Percentiles rank a stretch among this genome's conserved stretches.
phyloP scores from a whole-genome alignment of 2,888 invertebrate species.

The Ormia ochracea region DNA sequence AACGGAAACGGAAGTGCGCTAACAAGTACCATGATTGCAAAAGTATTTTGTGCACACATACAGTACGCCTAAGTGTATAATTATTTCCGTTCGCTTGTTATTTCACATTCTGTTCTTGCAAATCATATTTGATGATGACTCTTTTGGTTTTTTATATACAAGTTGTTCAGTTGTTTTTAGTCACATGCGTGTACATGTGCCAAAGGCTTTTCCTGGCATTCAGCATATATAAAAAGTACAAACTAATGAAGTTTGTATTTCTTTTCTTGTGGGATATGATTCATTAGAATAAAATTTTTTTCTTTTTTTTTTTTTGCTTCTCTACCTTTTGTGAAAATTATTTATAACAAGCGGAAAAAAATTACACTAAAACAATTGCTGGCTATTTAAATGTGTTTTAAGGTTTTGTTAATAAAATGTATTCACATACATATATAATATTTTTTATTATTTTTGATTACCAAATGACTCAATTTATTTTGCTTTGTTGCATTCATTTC shows the following conservation, averaged over 20 bases:
- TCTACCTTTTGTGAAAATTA: not conserved
- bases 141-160: not conserved
- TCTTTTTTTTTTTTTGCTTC: no score
- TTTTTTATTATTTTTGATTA: not conserved
- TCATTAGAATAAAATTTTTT: not conserved
- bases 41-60: conserved; percentile 43
- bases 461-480: conserved; percentile 13
- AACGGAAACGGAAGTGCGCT: conserved; percentile 60
- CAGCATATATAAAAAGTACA: conserved; percentile 32
- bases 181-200: not conserved
- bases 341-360: conserved; percentile 28
- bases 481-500: not conserved
- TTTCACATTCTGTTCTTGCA: conserved; percentile 50
- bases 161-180: not conserved
- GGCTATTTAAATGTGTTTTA: not conserved
- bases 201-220: not conserved
- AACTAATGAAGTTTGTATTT: conserved; percentile 45
- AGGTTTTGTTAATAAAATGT: not conserved
- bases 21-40: conserved; percentile 60
- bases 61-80: conserved; percentile 55
- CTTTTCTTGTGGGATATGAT: not conserved
- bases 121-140: conserved; percentile 39
- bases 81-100: conserved; percentile 59
- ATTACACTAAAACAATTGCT: not conserved
- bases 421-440: not conserved